phyloP scores from a whole-genome alignment of 2,888 invertebrate genomes.

The Sminthurides aquaticus region DNA sequence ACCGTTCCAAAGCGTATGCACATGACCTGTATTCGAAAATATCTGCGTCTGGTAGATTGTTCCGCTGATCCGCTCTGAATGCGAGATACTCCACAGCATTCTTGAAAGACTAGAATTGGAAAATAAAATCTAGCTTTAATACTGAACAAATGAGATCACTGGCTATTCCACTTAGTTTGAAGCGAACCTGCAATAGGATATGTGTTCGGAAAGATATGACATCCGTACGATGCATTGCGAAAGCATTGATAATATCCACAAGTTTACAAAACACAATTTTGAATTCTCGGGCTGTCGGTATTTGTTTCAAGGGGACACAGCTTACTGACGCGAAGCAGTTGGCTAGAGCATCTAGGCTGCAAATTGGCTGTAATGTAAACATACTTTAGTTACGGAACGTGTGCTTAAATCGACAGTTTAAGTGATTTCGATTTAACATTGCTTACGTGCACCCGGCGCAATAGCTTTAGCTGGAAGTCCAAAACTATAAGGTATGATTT shows the following conservation, averaged over 20 bases:
- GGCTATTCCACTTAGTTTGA: too few species aligned
- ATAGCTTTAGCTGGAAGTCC: constrained; percentile 31
- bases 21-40: constrained; percentile 39
- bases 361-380: constrained; percentile 29
- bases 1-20: constrained; percentile 40
- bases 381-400: background rate
- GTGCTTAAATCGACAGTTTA: background rate
- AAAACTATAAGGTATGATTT: constrained; percentile 26
- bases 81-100: constrained; percentile 32
- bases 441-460: constrained; percentile 36
- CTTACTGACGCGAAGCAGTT: constrained; percentile 36
- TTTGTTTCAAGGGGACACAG: constrained; percentile 31
- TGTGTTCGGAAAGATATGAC: constrained; percentile 40
- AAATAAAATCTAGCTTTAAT: constrained; percentile 8
- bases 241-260: constrained; percentile 37
- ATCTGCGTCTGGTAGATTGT: constrained; percentile 38
- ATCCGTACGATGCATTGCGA: constrained; percentile 36
- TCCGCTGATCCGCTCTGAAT: constrained; percentile 35
- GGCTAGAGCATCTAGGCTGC: constrained; percentile 29
- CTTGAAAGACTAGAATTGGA: constrained; percentile 38
- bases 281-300: constrained; percentile 26
- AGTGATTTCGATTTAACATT: too few species aligned
- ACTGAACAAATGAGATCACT: constrained; percentile 3
- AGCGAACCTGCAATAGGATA: constrained; percentile 35
- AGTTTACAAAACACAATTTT: constrained; percentile 29